Conservation (phyloP, 2,797 vertebrate species). For the Merluccius polli region DNA sequence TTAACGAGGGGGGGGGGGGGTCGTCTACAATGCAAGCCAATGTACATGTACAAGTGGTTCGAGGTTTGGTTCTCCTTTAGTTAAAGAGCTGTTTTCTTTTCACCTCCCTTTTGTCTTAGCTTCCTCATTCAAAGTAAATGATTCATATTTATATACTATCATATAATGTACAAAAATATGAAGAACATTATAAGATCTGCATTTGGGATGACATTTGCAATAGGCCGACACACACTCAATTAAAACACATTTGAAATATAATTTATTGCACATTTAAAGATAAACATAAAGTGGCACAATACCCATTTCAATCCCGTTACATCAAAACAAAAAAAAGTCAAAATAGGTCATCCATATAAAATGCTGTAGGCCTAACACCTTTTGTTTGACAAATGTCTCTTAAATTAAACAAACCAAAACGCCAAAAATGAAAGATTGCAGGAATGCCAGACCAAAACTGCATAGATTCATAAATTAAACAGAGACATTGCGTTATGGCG, state of each 20-base stretch:
- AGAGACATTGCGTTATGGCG: constrained; percentile 49
- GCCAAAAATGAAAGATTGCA: constrained; percentile 53
- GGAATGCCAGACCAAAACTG: constrained; percentile 68
- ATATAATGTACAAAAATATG: no score
- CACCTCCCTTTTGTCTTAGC: no score
- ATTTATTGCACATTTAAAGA: constrained; percentile 81
- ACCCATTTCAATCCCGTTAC: constrained; percentile 68
- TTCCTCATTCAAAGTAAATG: no score
- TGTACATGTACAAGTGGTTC: no score
- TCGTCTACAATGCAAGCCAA: no score
- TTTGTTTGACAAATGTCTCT: constrained; percentile 35
- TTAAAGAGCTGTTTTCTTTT: no score
- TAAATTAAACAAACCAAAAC: constrained; percentile 47
- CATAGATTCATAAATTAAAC: constrained; percentile 68
- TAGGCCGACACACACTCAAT: constrained; percentile 57
- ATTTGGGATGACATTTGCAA: constrained; percentile 18
- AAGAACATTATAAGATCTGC: background rate
- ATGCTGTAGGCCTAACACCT: constrained; percentile 58
- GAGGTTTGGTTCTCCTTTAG: no score
- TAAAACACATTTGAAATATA: constrained; percentile 74
- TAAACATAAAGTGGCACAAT: constrained; percentile 73
- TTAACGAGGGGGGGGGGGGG: no score
- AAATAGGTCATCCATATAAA: constrained; percentile 63
- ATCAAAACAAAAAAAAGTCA: constrained; percentile 43
- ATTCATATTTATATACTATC: no score